Percentiles rank a stretch among this genome's conserved stretches.
These are phyloP conservation scores for Theonella swinhoei DNA, from an alignment of 37 sponge, comb jelly and placozoan species.

Conservation along the genomic window DNA sequence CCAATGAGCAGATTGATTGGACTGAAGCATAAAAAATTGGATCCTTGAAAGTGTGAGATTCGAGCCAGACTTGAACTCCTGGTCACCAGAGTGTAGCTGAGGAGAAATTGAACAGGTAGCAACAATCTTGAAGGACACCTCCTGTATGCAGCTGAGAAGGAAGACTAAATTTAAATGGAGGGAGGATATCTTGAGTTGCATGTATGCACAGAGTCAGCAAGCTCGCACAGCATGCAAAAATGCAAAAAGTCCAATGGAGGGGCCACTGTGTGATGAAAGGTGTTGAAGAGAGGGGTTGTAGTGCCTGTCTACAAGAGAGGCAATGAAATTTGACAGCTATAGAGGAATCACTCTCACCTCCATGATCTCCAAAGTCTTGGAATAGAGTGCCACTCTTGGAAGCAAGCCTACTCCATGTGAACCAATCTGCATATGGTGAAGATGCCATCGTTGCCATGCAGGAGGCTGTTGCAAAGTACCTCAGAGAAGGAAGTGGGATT, in stretches of 20 bases:
- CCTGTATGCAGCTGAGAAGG: background rate
- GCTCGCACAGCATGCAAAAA: background rate
- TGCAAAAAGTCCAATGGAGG: constrained; percentile 1
- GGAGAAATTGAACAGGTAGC: background rate
- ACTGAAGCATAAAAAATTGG: too few relatives aligned
- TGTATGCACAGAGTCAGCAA: background rate
- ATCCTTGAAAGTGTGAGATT: too few relatives aligned
- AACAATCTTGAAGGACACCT: constrained; percentile 1
- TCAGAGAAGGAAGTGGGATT: background rate
- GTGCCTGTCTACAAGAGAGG: constrained; percentile 34
- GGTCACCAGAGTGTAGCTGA: background rate
- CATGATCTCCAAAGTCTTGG: constrained; percentile 15
- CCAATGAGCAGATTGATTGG: too few relatives aligned
- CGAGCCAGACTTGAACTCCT: background rate
- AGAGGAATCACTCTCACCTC: constrained; percentile 22
- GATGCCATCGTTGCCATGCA: constrained; percentile 9
- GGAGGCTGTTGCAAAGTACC: constrained; percentile 4
- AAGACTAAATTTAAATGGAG: background rate
- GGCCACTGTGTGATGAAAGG: constrained; percentile 26
- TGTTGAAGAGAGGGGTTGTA: constrained; percentile 9
- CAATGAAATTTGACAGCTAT: constrained; percentile 13
- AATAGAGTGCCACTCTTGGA: background rate
- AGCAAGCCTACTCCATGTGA: constrained; percentile 10
- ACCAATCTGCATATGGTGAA: constrained; percentile 17
- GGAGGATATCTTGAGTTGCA: background rate